Conservation (phyloP, 2,113 vertebrate species). For the Hyaena hyaena region DNA sequence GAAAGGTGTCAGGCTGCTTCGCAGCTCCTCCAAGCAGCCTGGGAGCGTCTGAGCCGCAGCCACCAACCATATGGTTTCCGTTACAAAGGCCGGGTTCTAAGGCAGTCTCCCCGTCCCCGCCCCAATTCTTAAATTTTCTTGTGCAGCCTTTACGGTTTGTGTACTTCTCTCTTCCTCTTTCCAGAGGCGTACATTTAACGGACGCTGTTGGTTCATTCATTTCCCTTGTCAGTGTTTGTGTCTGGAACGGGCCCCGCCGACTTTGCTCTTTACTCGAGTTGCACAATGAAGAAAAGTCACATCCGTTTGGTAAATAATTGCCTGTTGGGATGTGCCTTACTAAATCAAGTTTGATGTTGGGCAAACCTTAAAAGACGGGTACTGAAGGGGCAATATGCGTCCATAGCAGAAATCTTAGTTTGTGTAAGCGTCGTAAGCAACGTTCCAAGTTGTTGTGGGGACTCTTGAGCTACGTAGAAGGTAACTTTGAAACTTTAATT, state of each 20-base stretch:
- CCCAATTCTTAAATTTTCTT: slow-evolving; percentile 26
- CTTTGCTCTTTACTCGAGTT: slow-evolving; percentile 39
- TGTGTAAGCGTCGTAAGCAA: slow-evolving; percentile 74
- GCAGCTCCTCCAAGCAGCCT: slow-evolving; percentile 66
- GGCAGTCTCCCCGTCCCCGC: slow-evolving; percentile 43
- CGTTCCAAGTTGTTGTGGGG: slow-evolving; percentile 75
- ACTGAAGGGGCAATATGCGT: neutral
- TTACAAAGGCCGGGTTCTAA: slow-evolving; percentile 75
- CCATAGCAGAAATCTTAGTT: slow-evolving; percentile 50
- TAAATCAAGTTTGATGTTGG: slow-evolving; percentile 54
- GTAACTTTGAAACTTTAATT: slow-evolving; percentile 56
- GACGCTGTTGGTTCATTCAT: slow-evolving; percentile 75
- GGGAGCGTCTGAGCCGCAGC: slow-evolving; percentile 66
- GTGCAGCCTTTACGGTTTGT: slow-evolving; percentile 23
- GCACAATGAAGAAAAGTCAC: slow-evolving; percentile 78
- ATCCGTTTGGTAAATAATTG: slow-evolving; percentile 79
- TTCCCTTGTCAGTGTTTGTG: slow-evolving; percentile 33
- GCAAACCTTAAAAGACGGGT: neutral
- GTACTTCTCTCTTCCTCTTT: neutral
- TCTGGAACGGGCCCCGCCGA: slow-evolving; percentile 59
- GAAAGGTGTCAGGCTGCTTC: slow-evolving; percentile 77
- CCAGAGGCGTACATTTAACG: neutral
- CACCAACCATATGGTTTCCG: slow-evolving; percentile 80
- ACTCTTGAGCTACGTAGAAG: slow-evolving; percentile 67
- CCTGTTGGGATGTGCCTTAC: slow-evolving; percentile 81